These are phyloP conservation scores for Stratiolaelaps scimitus DNA, from an alignment of 1,140 invertebrate species.

Conservation along the genomic window DNA sequence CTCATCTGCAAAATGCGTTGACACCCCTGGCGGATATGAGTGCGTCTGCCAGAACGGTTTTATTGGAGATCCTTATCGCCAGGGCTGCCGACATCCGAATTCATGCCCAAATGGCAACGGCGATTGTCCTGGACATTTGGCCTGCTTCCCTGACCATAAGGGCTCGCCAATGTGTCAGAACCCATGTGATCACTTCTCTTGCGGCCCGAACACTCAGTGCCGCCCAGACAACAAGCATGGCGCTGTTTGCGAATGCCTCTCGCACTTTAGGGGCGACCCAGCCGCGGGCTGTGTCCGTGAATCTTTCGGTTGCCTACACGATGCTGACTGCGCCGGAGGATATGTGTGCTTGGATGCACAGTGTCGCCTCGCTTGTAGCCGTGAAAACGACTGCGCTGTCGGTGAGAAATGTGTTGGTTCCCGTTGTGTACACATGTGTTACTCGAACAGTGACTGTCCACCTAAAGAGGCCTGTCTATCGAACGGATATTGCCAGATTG, in stretches of 20 bases:
- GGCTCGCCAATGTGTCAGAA: constrained; percentile 63
- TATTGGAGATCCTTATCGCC: constrained; percentile 59
- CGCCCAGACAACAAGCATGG: constrained; percentile 53
- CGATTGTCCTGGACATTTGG: constrained; percentile 59
- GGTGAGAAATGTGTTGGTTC: constrained; percentile 65
- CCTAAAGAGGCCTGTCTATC: constrained; percentile 59
- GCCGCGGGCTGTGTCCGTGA: constrained; percentile 56
- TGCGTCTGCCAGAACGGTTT: constrained; percentile 62
- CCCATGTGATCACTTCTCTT: constrained; percentile 61
- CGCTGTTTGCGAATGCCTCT: constrained; percentile 58
- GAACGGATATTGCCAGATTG: constrained; percentile 59
- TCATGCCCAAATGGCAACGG: constrained; percentile 54
- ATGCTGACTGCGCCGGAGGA: constrained; percentile 58
- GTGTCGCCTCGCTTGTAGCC: constrained; percentile 64
- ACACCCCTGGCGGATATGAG: constrained; percentile 48
- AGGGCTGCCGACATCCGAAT: constrained; percentile 55
- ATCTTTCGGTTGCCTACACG: constrained; percentile 51
- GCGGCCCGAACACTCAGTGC: constrained; percentile 61
- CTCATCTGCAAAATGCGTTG: constrained; percentile 59
- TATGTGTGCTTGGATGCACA: constrained; percentile 64
- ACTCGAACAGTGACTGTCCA: constrained; percentile 63
- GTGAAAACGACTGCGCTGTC: constrained; percentile 58
- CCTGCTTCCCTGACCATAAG: constrained; percentile 52
- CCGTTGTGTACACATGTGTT: constrained; percentile 54
- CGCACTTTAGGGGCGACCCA: constrained; percentile 54